Percentiles rank a stretch among this genome's conserved stretches.
phyloP scores from a whole-genome alignment of 2,797 vertebrate genomes.

The Choloepus didactylus region DNA sequence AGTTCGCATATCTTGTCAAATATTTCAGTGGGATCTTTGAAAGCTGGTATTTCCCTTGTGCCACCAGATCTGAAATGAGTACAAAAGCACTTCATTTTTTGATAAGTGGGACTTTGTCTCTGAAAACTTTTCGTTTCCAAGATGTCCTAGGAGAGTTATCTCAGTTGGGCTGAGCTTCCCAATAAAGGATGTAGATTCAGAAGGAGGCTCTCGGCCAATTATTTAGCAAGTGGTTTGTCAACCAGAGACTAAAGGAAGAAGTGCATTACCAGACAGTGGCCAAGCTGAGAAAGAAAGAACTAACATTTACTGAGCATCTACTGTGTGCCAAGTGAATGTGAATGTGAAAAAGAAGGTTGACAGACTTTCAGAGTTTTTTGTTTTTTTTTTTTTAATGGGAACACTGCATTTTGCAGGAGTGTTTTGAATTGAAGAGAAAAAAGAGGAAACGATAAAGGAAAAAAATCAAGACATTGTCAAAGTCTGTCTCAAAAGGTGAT shows the following conservation, averaged over 20 bases:
- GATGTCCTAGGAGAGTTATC: constrained; percentile 48
- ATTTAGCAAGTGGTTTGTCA: constrained; percentile 58
- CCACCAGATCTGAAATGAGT: constrained; percentile 60
- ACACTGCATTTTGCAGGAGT: constrained; percentile 3
- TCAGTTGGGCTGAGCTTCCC: constrained; percentile 36
- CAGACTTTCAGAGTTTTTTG: not conserved
- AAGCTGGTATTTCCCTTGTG: constrained; percentile 58
- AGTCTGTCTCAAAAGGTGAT: constrained; percentile 40
- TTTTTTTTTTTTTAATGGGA: not conserved
- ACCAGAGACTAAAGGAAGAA: constrained; percentile 62
- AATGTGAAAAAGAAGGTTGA: constrained; percentile 32
- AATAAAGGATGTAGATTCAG: constrained; percentile 46
- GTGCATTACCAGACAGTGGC: not conserved
- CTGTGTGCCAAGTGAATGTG: not conserved
- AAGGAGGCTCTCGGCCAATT: constrained; percentile 54
- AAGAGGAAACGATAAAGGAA: not conserved
- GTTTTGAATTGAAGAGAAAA: constrained; percentile 51
- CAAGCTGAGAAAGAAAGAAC: constrained; percentile 33
- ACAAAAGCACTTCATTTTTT: constrained; percentile 69
- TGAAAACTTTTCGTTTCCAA: constrained; percentile 62
- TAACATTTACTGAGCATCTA: not conserved
- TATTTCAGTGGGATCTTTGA: constrained; percentile 60
- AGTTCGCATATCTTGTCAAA: constrained; percentile 50
- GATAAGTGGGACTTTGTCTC: constrained; percentile 60
- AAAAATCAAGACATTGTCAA: constrained; percentile 6